Evolutionary conservation across 2,113 vertebrate species (phyloP), one percentile per base, ranked within the genome.

Genomic region (Progne subis): DNA sequence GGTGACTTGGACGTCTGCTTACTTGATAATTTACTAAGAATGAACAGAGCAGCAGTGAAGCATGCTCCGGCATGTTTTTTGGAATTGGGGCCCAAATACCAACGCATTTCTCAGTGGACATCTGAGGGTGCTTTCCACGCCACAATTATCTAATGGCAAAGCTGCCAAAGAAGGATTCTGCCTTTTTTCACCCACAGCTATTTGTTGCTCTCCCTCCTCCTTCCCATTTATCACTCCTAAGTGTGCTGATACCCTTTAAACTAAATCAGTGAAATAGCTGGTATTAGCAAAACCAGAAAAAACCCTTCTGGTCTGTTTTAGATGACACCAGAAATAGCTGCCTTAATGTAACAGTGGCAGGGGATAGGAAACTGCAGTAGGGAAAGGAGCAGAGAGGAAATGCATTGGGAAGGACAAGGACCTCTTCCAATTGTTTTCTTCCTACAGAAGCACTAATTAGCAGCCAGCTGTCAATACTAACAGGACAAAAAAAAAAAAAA

Each of bases 211-310:
- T 86, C 52, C 78, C 76, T 82, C 71, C 49, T 95, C 71, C 59
- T 41, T 93, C 43, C 46, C 79, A 93, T 93, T 95, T 92, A 82
- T 96, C 94, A 95, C 79, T 93, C 49, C 49, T 72, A 71, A 90
- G 82, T 41, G 70, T 69, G 70, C 63, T 93, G 79, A 94, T 96
- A 84, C 24, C 74, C 92, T 95, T 95, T 88, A 90, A 93, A 92
- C 57, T 82, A 79, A 93, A 93, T 90, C 41, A 93, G 78, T 53
- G 74, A 90, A 94, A 85, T 69, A 53, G 46, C 28, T 8, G 2
- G 55, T 82, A 90, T 90, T 94, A 92, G 47, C 44, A 72, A 95
- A 92, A 85, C 44, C 47, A 91, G 84, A 68, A 92, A 68, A 92
- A 90, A 96, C 4, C 17, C 37, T 12, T 8, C 61, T 72, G 90